Base-by-base conservation (phyloP, 35 echinoderm and acorn worm species). In the Ptychodera flava region DNA sequence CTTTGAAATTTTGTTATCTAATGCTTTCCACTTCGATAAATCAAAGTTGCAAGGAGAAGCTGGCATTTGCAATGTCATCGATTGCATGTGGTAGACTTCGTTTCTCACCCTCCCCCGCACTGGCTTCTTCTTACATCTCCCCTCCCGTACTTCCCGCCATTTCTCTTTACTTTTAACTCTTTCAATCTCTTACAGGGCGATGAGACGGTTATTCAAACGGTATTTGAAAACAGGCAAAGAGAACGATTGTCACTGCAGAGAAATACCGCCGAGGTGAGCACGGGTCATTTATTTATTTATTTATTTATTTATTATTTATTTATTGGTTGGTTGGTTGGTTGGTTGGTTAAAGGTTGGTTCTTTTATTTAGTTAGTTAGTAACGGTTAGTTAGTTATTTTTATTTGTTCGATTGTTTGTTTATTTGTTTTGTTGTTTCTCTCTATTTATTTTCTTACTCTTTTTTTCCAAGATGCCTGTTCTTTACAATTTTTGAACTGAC, bases 251-350 rank as follows among this genome's bases (percentile, higher is more conserved):
- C 96, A 15, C 38, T 99, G 0, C 92, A 88, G 33, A 87, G 96
- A 36, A 99, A 99, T 64, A 99, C 96, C n/a, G 96, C 96, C 31
- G 88, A 88, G 96, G 96, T 99, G 78, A 80, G 87, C 14, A 81
- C 2, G 33, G 31, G 75, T 38, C 28, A 35, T 27, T 36, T 27
- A 29, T 0, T 45, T 85, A 28, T 28, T 85, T 1, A 27, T 28
- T 35, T 33, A 85, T 22, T 1, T 85, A 1, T 30, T 12, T 80
- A 80, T 12, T 6, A 29, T 30, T 80, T 15, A 32, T 83, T 12
- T 30, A 32, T 1, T 34, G 16, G 35, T 14, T 1, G 16, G 2
- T 27, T 1, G 15, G 29, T n/a, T n/a, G n/a, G n/a, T n/a, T n/a
- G n/a, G n/a, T n/a, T n/a, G n/a, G n/a, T n/a, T n/a, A n/a, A n/a